Evolutionary conservation across 2,113 vertebrate species (phyloP).

Genomic region (Elanus axillaris): DNA sequence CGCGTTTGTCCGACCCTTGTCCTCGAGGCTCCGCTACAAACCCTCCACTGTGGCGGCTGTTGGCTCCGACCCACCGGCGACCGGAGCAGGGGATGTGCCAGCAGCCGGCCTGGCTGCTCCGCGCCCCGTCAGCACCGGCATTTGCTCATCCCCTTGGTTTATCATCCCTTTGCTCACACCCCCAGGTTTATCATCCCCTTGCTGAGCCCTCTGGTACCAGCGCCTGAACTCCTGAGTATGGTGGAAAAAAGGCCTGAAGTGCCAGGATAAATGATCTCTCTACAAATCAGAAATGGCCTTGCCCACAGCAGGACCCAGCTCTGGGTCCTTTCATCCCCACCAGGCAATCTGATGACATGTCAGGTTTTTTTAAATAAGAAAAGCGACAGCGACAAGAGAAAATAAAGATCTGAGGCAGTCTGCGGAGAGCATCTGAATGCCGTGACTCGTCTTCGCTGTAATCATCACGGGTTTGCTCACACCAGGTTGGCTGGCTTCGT

Average conservation of each 20-base stretch:
- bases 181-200: background rate
- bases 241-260: background rate
- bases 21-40: background rate
- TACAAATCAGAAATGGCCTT: background rate
- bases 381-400: background rate
- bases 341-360: background rate
- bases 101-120: background rate
- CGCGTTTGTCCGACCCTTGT: fast-evolving
- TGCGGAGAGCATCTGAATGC: background rate
- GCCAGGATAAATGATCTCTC: background rate
- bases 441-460: background rate
- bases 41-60: fast-evolving
- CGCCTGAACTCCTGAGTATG: background rate
- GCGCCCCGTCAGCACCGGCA: no score
- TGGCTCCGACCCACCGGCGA: fast-evolving
- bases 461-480: background rate
- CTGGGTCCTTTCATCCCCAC: background rate
- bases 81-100: background rate
- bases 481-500: background rate
- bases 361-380: background rate
- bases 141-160: no score
- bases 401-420: background rate
- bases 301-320: background rate
- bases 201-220: background rate
- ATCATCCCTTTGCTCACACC: background rate